Conservation (phyloP, 2,888 invertebrate species). For the Campopleginae sp. region DNA sequence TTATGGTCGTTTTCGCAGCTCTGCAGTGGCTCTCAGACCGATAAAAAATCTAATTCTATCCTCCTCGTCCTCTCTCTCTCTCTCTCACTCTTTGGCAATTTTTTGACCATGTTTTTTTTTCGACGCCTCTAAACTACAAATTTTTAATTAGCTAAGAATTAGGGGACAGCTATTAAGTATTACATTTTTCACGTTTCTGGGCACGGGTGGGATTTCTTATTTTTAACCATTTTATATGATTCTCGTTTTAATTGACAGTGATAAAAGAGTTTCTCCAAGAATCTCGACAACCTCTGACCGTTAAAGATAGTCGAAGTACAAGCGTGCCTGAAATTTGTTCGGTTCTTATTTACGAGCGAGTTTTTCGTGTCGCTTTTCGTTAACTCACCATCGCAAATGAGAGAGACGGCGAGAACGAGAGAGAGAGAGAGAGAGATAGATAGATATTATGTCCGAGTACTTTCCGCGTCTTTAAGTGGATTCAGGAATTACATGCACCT, state of each 20-base stretch:
- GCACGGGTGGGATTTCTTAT: background rate
- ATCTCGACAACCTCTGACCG: constrained; percentile 74
- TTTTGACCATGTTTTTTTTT: constrained; percentile 25
- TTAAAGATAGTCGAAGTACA: constrained; percentile 73
- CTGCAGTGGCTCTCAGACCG: constrained; percentile 68
- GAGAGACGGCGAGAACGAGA: background rate
- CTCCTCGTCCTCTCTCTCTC: background rate
- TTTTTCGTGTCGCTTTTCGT: constrained; percentile 77
- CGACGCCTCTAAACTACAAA: constrained; percentile 4
- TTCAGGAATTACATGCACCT: constrained; percentile 53
- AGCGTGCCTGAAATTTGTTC: constrained; percentile 80
- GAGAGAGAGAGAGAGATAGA: constrained; percentile 13
- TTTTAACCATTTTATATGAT: constrained; percentile 18
- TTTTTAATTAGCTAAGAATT: constrained; percentile 15
- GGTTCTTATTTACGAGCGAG: constrained; percentile 80
- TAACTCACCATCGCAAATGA: constrained; percentile 44
- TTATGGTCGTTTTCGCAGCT: constrained; percentile 75
- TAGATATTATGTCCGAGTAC: constrained; percentile 41
- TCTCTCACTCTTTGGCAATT: background rate
- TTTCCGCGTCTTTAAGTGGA: constrained; percentile 52
- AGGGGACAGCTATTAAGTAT: constrained; percentile 14
- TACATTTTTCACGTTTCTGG: constrained; percentile 2
- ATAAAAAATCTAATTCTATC: background rate
- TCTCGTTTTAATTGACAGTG: constrained; percentile 40
- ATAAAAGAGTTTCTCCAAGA: constrained; percentile 38